Evolutionary conservation across 2,797 vertebrate species (phyloP), one percentile per base, ranked within the genome.

Genomic region (Chaunax sp.): DNA sequence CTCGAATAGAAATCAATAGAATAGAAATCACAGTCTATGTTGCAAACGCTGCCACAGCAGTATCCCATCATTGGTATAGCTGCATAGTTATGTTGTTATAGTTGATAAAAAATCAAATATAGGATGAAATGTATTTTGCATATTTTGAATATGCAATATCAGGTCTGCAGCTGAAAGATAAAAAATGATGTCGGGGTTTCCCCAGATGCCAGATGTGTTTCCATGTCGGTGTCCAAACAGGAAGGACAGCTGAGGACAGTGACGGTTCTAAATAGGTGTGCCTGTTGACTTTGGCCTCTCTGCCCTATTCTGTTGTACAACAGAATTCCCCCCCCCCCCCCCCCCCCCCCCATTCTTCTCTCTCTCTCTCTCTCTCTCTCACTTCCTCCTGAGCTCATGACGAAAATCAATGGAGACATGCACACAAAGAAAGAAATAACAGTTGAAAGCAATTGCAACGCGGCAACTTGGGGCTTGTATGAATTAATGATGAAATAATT

Each of bases 201-300:
- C 10, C 11, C 28, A 26, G n/a, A 68, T 61, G 33, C 23, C 35
- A 18, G 6, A 59, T 38, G 65, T n/a, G 25, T 52, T 56, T 61
- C 43, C 55, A 33, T 45, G 22, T 20, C 30, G 15, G 51, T 11
- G 10, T 10, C 33, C 33, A 35, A 35, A 10, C 33, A 77, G 77
- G 64, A 80, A 81, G 74, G 78, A 72, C 67, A 74, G 55, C 57
- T 46, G 44, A 74, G 75, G 80, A 85, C 70, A 72, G 60, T 46
- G 51, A 65, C 40, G n/a, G 15, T 75, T 84, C 86, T 80, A 89
- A 83, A 89, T 89, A 89, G 47, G 19, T 61, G 75, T 71, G 73
- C 82, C 66, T 69, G 72, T 78, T 84, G 82, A 87, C 86, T 73
- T 71, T 58, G 19, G 58, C 69, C 57, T 64, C 71, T 26, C 70